These are phyloP conservation scores for Styela plicata DNA, from an alignment of 23 tunicate genomes.

Conservation along the genomic window DNA sequence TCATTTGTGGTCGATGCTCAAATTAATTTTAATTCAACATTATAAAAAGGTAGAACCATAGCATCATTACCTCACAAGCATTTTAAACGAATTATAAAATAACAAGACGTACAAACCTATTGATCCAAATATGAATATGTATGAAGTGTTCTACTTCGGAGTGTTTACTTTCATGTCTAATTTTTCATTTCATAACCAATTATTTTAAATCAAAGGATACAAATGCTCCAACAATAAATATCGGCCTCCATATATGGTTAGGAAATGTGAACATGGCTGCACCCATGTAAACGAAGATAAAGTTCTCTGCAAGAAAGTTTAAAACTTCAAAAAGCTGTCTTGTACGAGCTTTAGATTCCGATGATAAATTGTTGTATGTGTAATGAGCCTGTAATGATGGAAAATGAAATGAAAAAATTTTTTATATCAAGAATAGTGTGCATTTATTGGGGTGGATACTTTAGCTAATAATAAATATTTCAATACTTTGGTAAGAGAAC, in stretches of 20 bases:
- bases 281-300: constrained; percentile 98
- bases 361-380: constrained; percentile 95
- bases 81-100: neutral
- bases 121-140: no score
- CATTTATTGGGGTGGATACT: no score
- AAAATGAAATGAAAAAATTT: no score
- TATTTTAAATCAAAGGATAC: constrained; percentile 35
- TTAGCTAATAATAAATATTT: no score
- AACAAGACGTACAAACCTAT: neutral
- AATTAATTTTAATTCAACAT: no score
- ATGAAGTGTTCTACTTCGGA: no score
- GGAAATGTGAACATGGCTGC: constrained; percentile 81
- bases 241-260: constrained; percentile 77
- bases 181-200: neutral
- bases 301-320: constrained; percentile 98
- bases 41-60: no score
- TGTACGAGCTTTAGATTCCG: constrained; percentile 76
- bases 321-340: constrained; percentile 79
- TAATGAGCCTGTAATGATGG: constrained; percentile 97
- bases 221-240: constrained; percentile 93
- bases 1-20: no score
- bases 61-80: no score
- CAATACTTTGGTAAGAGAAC: no score
- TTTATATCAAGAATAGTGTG: no score
- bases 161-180: no score